Evolutionary conservation across 2,888 invertebrate genomes (phyloP).

Genomic region (Drosophila infuscata): DNA sequence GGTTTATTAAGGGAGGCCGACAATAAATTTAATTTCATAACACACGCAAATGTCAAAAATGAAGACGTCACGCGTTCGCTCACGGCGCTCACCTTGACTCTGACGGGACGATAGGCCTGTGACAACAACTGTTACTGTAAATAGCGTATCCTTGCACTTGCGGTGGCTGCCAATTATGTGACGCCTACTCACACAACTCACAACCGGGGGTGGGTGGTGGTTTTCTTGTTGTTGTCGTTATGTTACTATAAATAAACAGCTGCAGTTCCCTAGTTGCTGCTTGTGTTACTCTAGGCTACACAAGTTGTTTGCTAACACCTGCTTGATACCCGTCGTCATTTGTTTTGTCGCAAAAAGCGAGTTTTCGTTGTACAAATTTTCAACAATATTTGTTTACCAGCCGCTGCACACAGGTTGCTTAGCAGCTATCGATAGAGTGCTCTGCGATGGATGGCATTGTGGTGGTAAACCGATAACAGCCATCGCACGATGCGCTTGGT

Average conservation of each 20-base stretch:
- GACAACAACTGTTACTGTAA: conserved; percentile 24
- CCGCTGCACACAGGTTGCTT: conserved; percentile 45
- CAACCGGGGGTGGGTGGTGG: conserved; percentile 23
- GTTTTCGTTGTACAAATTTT: conserved; percentile 26
- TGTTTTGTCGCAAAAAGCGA: conserved; percentile 19
- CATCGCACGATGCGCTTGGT: not conserved
- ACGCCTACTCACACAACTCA: conserved; percentile 44
- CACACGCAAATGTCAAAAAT: conserved; percentile 64
- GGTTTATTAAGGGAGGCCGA: conserved; percentile 20
- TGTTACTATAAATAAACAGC: conserved; percentile 67
- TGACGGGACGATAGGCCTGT: conserved; percentile 45
- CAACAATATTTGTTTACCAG: conserved; percentile 54
- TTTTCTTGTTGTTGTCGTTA: conserved; percentile 43
- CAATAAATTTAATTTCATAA: conserved; percentile 63
- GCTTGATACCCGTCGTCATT: conserved; percentile 30
- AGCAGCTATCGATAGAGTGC: conserved; percentile 39
- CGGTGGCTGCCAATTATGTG: conserved; percentile 49
- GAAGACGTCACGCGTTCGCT: conserved; percentile 47
- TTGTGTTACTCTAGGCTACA: conserved; percentile 41
- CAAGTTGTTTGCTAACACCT: conserved; percentile 39
- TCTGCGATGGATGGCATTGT: conserved; percentile 8
- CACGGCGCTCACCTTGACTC: conserved; percentile 65
- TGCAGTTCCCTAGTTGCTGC: conserved; percentile 41
- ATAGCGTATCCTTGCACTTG: conserved; percentile 66
- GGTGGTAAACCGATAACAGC: conserved; percentile 16